Conservation (phyloP, 1,140 invertebrate species). For the Chionoecetes opilio region DNA sequence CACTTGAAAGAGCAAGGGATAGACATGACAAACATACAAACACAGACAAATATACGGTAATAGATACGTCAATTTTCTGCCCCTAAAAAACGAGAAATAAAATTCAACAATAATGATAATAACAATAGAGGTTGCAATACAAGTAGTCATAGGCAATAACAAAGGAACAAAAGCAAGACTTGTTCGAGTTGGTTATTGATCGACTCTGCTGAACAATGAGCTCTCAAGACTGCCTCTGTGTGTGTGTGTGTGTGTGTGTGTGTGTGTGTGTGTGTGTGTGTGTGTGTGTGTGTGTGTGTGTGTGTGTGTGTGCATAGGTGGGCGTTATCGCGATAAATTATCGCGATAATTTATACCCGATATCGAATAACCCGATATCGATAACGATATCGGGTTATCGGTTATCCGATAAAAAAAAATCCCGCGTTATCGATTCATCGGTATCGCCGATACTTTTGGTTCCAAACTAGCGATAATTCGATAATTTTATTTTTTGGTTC, state of each 20-base stretch:
- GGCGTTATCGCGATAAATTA: too few species aligned
- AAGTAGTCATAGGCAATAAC: neutral
- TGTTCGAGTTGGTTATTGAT: neutral
- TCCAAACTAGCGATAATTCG: too few species aligned
- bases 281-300: too few species aligned
- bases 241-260: constrained; percentile 8
- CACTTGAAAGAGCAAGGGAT: neutral
- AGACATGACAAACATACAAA: neutral
- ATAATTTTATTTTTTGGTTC: too few species aligned
- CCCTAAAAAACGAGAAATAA: neutral
- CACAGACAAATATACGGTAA: neutral
- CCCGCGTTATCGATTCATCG: too few species aligned
- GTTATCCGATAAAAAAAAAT: too few species aligned
- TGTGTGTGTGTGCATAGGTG: too few species aligned
- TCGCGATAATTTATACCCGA: too few species aligned
- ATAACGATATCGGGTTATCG: too few species aligned
- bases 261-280: neutral
- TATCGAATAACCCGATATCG: too few species aligned
- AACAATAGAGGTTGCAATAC: neutral
- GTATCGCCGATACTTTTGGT: too few species aligned
- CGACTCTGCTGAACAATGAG: neutral
- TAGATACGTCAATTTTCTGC: too few species aligned
- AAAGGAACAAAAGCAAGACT: neutral
- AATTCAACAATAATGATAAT: neutral
- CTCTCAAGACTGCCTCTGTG: neutral